A percentile compares a stretch with the other conserved stretches of the same genome.
These are phyloP conservation scores for Sciaenops ocellatus DNA, from an alignment of 2,797 vertebrate genomes.

Conservation along the genomic window DNA sequence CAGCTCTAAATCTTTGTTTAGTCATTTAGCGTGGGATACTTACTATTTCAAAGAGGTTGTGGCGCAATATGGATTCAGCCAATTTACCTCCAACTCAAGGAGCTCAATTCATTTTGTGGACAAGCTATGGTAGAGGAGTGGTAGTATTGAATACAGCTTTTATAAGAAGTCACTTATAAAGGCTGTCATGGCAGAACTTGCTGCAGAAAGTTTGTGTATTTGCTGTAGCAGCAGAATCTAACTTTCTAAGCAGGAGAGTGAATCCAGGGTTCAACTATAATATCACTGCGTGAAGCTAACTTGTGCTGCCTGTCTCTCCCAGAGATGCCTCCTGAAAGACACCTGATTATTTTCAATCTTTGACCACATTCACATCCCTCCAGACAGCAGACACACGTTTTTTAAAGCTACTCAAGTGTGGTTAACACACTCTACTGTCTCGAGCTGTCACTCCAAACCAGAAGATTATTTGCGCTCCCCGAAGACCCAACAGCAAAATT, in stretches of 20 bases:
- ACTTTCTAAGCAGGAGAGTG: constrained; percentile 27
- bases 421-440: constrained; percentile 42
- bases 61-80: constrained; percentile 47
- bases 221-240: constrained; percentile 22
- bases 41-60: constrained; percentile 47
- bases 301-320: constrained; percentile 2
- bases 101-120: constrained; percentile 49
- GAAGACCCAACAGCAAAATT: constrained; percentile 50
- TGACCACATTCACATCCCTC: constrained; percentile 18
- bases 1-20: constrained; percentile 61
- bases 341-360: constrained; percentile 31
- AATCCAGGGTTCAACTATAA: constrained; percentile 15
- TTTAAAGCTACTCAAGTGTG: constrained; percentile 25
- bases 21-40: constrained; percentile 39
- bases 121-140: constrained; percentile 28
- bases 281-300: constrained; percentile 2
- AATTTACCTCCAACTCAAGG: constrained; percentile 39
- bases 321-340: background rate
- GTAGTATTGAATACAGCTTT: constrained; percentile 35
- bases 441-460: constrained; percentile 52
- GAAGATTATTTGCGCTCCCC: constrained; percentile 52
- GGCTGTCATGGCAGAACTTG: constrained; percentile 18
- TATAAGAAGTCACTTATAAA: constrained; percentile 36
- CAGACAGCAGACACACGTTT: constrained; percentile 12
- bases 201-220: constrained; percentile 35